These are phyloP conservation scores for Strongylocentrotus purpuratus DNA, from an alignment of 35 echinoderm and acorn worm genomes.

Conservation along the genomic window DNA sequence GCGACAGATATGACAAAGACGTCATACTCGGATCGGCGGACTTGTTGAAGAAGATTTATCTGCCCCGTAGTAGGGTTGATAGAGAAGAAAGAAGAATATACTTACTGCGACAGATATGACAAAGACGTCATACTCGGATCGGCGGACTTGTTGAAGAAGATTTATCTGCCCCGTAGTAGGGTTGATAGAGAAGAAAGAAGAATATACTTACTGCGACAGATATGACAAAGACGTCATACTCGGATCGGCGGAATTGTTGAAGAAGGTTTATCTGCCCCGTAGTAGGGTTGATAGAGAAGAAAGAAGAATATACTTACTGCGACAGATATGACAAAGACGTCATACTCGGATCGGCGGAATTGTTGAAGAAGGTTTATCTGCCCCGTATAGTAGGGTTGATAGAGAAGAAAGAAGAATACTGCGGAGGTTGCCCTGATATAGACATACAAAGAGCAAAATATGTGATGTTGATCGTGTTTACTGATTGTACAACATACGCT, in stretches of 20 bases:
- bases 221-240: conserved; percentile 58
- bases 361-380: too few relatives aligned
- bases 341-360: too few relatives aligned
- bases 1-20: conserved; percentile 58
- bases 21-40: conserved; percentile 55
- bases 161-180: conserved; percentile 58
- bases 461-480: too few relatives aligned
- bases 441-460: background rate
- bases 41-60: conserved; percentile 61
- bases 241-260: conserved; percentile 56
- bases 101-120: conserved; percentile 60
- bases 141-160: conserved; percentile 56
- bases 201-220: conserved; percentile 64
- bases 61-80: conserved; percentile 68
- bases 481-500: too few relatives aligned
- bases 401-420: conserved; percentile 76
- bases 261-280: conserved; percentile 65
- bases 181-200: too few relatives aligned
- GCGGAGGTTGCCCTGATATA: conserved; percentile 62
- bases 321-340: too few relatives aligned
- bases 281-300: conserved; percentile 57
- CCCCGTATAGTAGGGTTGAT: too few relatives aligned
- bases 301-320: too few relatives aligned
- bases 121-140: conserved; percentile 60
- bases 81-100: too few relatives aligned